phyloP scores from a whole-genome alignment of 2,888 invertebrate species.

The Drosophila neonasuta region DNA sequence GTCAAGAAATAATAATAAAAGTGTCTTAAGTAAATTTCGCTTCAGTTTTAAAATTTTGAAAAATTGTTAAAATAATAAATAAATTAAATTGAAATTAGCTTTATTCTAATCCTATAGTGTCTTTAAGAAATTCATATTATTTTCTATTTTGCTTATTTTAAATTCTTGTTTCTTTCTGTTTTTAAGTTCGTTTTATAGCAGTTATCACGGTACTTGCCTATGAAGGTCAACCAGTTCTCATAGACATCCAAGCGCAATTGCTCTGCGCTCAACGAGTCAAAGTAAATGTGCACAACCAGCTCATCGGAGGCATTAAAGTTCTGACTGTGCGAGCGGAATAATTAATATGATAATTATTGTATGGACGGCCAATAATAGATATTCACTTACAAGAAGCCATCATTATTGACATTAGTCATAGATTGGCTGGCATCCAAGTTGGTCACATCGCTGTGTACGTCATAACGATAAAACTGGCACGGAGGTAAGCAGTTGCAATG shows the following conservation, averaged over 20 bases:
- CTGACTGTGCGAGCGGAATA: conserved; percentile 42
- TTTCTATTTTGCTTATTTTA: no score
- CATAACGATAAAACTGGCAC: conserved; percentile 85
- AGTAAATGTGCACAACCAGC: conserved; percentile 86
- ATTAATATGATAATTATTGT: background rate
- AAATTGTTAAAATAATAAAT: no score
- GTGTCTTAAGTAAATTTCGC: no score
- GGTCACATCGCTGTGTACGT: conserved; percentile 60
- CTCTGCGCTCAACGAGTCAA: conserved; percentile 86
- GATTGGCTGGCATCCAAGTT: conserved; percentile 10
- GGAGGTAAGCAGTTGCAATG: conserved; percentile 82
- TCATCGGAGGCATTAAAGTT: conserved; percentile 81
- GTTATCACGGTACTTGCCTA: conserved; percentile 83
- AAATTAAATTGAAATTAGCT: no score
- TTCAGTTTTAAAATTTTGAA: no score
- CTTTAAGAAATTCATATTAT: no score
- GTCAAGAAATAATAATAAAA: no score
- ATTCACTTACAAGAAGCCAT: conserved; percentile 74
- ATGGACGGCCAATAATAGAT: background rate
- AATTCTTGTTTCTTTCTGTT: background rate
- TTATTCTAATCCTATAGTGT: no score
- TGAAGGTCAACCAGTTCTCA: conserved; percentile 87
- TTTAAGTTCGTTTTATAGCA: background rate
- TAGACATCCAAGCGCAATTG: conserved; percentile 85
- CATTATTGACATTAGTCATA: conserved; percentile 1